Conservation (phyloP, 1,140 invertebrate species). For the Drosophila nebulosa region DNA sequence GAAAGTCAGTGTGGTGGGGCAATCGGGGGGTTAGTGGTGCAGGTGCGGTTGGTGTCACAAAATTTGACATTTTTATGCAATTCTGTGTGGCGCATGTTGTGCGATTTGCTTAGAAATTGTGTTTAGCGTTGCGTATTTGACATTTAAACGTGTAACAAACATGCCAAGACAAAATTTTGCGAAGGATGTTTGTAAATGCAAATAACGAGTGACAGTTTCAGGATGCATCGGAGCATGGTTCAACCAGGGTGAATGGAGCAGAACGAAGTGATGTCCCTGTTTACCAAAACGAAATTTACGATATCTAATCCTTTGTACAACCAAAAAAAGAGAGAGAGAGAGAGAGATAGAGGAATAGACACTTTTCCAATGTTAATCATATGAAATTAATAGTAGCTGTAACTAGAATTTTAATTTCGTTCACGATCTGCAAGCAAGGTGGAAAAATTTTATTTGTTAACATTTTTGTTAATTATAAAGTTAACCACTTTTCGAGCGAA, state of each 20-base stretch:
- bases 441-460: too few relatives aligned
- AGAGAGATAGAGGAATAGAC: too few relatives aligned
- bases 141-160: conserved; percentile 75
- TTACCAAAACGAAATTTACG: background rate
- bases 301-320: too few relatives aligned
- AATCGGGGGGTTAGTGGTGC: too few relatives aligned
- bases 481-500: too few relatives aligned
- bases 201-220: conserved; percentile 53
- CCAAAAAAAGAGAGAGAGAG: too few relatives aligned
- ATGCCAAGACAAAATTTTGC: conserved; percentile 48
- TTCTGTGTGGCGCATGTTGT: conserved; percentile 49
- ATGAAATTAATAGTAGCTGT: too few relatives aligned
- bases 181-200: conserved; percentile 48
- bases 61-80: conserved; percentile 75
- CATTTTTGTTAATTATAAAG: too few relatives aligned
- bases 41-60: conserved; percentile 16
- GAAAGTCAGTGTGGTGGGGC: too few relatives aligned
- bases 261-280: background rate
- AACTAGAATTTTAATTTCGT: too few relatives aligned
- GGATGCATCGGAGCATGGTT: conserved; percentile 48
- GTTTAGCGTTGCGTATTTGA: conserved; percentile 69
- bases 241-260: background rate
- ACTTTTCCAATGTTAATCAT: too few relatives aligned
- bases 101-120: conserved; percentile 76
- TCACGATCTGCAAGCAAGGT: too few relatives aligned